These are phyloP conservation scores for Ichneumoninae sp. DNA, from an alignment of 2,888 invertebrate genomes.

Conservation along the genomic window DNA sequence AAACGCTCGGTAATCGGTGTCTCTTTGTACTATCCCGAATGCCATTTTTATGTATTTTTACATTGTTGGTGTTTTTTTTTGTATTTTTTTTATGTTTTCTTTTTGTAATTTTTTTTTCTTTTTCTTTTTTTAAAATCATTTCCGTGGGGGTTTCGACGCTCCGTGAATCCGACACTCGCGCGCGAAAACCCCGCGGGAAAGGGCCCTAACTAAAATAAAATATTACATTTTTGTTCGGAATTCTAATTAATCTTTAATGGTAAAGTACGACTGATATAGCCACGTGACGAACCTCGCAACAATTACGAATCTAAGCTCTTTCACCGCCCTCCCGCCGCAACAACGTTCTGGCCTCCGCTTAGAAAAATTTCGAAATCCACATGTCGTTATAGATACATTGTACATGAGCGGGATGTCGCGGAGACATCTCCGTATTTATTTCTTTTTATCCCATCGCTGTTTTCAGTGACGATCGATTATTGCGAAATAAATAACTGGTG, in stretches of 20 bases:
- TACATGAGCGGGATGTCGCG: neutral
- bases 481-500: conserved; percentile 29
- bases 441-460: conserved; percentile 2
- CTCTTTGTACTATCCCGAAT: conserved; percentile 84
- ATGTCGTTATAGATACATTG: conserved; percentile 11
- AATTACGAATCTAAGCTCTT: conserved; percentile 60
- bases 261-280: conserved; percentile 72
- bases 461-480: conserved; percentile 5
- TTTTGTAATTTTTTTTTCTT: conserved; percentile 34
- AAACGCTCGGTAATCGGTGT: conserved; percentile 81
- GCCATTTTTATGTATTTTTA: conserved; percentile 80
- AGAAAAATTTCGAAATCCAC: conserved; percentile 25
- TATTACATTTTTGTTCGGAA: conserved; percentile 70
- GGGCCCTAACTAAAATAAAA: conserved; percentile 83
- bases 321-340: neutral
- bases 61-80: conserved; percentile 61
- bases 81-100: conserved; percentile 26
- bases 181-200: conserved; percentile 60
- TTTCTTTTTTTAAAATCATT: conserved; percentile 46
- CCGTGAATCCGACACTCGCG: conserved; percentile 14
- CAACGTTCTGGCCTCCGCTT: neutral
- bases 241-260: conserved; percentile 75
- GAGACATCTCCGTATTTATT: neutral
- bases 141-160: conserved; percentile 19
- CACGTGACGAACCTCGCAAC: conserved; percentile 71